Evolutionary conservation across 1,140 invertebrate species (phyloP), one percentile per base, ranked within the genome.

Genomic region (Drosophila sturtevanti): DNA sequence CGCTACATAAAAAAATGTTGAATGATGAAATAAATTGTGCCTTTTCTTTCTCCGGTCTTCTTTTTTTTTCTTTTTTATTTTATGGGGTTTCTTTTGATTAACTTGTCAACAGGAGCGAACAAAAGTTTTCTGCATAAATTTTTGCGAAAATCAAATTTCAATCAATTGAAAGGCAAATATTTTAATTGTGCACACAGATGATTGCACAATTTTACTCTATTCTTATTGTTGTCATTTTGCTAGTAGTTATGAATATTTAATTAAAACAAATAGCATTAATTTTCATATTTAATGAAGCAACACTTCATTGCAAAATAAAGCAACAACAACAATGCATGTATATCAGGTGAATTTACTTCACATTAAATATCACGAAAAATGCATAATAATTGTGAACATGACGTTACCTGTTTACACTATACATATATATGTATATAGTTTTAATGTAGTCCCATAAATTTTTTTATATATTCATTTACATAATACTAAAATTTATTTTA

Each of bases 281-380:
- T 87, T 87, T 79, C 82, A 87, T 87, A 82, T 77, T 82, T 89
- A 87, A 87, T 87, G 79, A 89, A 73, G 84, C 82, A 79, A 79
- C 79, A 89, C 79, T 81, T 82, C 75, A 87, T 89, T 82, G 16
- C 77, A 68, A 73, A 77, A 59, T 31, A 24, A 48, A 63, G 56
- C 31, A 52, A 16, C 22, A 27, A 59, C 31, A 56, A 63, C 24
- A 27, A 31, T 61, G 44, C 31, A 31, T 31, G 6, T 31, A 31
- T 31, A 10, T 48, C 41, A 48, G 41, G 68, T 21, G 37, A 52
- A 64, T 72, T 44, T 58, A 67, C 68, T 79, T 68, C 14, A 44
- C 24, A 34, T 35, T 54, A 68, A 82, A 60, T 71, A 52, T 55
- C 21, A 54, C 48, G 34, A 35, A 58, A n/a, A 58, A 60, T 48